A percentile compares a stretch with the other conserved stretches of the same genome.
These are phyloP conservation scores for rat (Rattus norvegicus) DNA, from an alignment of 2,113 vertebrate genomes.

Conservation along the genomic window GRCr8 NC_086019.1:111159001-111159500, in stretches of 20 bases:
- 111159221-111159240: neutral
- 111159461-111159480: neutral
- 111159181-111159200: neutral
- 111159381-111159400: too few species aligned
- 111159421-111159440: too few species aligned
- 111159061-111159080: neutral
- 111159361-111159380: too few species aligned
- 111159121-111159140: neutral
- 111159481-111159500: neutral
- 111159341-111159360: neutral
- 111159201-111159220: neutral
- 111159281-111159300: neutral
- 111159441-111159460: neutral
- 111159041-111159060: neutral
- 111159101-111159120: neutral
- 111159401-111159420: too few species aligned
- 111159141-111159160: neutral
- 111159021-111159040: neutral
- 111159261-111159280: neutral
- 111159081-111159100: neutral
- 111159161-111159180: neutral
- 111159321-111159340: neutral
- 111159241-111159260: neutral
- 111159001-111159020: neutral
- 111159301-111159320: neutral